phyloP scores from a whole-genome alignment of 1,140 invertebrate species.

The Nymphalis io region DNA sequence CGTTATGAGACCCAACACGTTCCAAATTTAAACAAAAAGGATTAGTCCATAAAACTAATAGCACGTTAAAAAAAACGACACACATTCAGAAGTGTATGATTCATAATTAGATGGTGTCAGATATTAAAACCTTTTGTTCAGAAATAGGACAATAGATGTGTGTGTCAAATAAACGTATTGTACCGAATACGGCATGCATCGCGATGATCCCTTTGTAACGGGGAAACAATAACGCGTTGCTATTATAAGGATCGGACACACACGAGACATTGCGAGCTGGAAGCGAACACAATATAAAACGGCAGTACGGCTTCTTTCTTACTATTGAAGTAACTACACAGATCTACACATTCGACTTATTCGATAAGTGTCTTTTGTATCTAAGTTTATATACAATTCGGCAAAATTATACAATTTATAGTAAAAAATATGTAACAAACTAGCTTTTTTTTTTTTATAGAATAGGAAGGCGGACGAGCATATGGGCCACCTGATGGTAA shows the following conservation, averaged over 20 bases:
- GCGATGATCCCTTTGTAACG: constrained; percentile 50
- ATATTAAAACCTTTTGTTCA: constrained; percentile 50
- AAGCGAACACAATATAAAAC: background rate
- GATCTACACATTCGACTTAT: too few species aligned
- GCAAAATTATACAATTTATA: too few species aligned
- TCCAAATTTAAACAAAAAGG: background rate
- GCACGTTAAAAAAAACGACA: background rate
- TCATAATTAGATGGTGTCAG: constrained; percentile 38
- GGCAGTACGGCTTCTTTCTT: too few species aligned
- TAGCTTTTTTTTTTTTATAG: too few species aligned
- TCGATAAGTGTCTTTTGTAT: too few species aligned
- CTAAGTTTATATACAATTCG: too few species aligned
- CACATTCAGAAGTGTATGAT: constrained; percentile 10
- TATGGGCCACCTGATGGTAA: too few species aligned
- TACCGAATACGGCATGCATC: constrained; percentile 45
- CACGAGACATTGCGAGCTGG: background rate
- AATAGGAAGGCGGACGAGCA: too few species aligned
- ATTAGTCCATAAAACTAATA: background rate
- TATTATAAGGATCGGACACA: constrained; percentile 21
- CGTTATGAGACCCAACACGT: too few species aligned
- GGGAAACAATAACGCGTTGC: constrained; percentile 45
- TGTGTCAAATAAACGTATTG: constrained; percentile 48
- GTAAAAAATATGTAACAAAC: too few species aligned
- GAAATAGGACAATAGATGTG: constrained; percentile 41
- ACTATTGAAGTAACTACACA: too few species aligned